Evolutionary conservation across 2,888 invertebrate species (phyloP).

Genomic region (Eupsilia transversa): DNA sequence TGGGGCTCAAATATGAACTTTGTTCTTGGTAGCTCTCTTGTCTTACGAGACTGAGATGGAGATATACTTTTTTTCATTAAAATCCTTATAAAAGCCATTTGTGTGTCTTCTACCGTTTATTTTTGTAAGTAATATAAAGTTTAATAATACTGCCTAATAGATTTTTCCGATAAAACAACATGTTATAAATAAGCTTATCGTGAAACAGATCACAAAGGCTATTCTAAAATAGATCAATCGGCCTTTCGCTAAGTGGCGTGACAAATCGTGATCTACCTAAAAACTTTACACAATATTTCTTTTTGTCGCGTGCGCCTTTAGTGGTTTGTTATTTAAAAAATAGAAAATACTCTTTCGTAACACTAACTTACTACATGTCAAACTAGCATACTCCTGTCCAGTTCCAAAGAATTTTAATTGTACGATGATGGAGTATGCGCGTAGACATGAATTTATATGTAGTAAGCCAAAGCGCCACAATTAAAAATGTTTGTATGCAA

Average conservation of each 20-base stretch:
- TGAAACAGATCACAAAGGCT: conserved; percentile 38
- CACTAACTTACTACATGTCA: conserved; percentile 22
- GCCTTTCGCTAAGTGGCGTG: conserved; percentile 55
- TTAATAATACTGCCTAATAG: not conserved
- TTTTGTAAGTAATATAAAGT: not conserved
- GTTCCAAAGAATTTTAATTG: conserved; percentile 46
- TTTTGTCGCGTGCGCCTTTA: conserved; percentile 58
- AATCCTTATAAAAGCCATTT: not conserved
- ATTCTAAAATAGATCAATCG: conserved; percentile 59
- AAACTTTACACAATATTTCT: conserved; percentile 57
- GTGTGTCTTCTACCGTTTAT: not conserved
- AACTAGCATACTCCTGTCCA: conserved; percentile 2
- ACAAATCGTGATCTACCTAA: conserved; percentile 48
- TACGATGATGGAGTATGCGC: conserved; percentile 14
- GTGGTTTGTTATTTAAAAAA: conserved; percentile 46
- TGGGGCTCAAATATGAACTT: not conserved
- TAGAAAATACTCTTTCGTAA: conserved; percentile 55
- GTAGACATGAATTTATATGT: not conserved
- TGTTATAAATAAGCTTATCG: conserved; percentile 27
- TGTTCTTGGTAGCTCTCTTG: not conserved
- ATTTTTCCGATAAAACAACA: not conserved
- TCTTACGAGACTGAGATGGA: not conserved
- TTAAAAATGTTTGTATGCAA: conserved; percentile 11
- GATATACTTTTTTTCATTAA: not conserved
- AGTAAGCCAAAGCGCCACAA: conserved; percentile 18